Percentiles rank a stretch among this genome's conserved stretches.
phyloP scores from a whole-genome alignment of 2,113 vertebrate species.

The Brachypteracias leptosomus region DNA sequence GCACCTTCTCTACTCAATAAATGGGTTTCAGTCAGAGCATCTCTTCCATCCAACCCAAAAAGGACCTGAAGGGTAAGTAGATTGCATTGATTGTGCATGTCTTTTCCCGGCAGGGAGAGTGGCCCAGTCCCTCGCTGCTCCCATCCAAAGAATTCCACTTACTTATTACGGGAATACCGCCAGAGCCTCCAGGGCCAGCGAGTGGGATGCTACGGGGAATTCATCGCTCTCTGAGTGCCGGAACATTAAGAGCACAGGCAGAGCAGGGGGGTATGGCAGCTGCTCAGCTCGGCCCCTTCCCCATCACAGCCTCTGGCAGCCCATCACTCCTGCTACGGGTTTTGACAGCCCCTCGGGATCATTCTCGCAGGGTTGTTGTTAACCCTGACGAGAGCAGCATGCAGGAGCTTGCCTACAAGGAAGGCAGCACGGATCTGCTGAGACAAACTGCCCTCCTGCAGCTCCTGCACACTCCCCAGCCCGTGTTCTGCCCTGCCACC shows the following conservation, averaged over 20 bases:
- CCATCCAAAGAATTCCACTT: slow-evolving; percentile 3
- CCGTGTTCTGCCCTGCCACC: background rate
- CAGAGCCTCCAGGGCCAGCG: slow-evolving; percentile 23
- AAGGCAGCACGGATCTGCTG: background rate
- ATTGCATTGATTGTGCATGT: slow-evolving; percentile 15
- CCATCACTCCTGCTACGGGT: background rate
- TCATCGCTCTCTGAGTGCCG: background rate
- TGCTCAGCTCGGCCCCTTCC: background rate
- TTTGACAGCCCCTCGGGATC: background rate
- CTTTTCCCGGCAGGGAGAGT: slow-evolving; percentile 26
- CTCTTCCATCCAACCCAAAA: slow-evolving; percentile 37
- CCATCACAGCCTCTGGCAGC: background rate
- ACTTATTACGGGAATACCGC: slow-evolving; percentile 12
- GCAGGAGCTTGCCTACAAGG: background rate
- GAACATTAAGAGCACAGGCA: background rate
- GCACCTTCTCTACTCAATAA: slow-evolving; percentile 45
- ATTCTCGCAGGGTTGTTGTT: background rate
- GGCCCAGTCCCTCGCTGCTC: slow-evolving; percentile 2
- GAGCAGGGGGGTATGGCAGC: background rate
- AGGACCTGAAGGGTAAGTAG: slow-evolving; percentile 43
- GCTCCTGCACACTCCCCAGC: background rate
- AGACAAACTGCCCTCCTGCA: background rate
- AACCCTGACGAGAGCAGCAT: background rate
- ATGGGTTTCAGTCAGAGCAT: slow-evolving; percentile 48
- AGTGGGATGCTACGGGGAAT: background rate